Conservation (phyloP, 2,797 vertebrate species). For the Lutjanus campechanus region DNA sequence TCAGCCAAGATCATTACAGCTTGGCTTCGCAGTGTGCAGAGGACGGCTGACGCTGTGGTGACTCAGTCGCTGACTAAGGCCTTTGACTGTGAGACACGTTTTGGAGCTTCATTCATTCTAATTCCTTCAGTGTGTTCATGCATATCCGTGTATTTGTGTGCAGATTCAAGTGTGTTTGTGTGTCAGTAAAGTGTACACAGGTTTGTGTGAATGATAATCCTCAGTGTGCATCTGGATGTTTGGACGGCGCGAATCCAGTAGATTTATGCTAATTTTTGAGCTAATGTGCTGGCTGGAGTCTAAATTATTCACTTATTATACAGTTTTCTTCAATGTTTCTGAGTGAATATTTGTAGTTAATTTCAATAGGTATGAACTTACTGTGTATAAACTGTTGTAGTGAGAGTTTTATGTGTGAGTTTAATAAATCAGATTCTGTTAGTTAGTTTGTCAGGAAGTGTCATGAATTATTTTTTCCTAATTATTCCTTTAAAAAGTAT, state of each 20-base stretch:
- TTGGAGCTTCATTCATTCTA: constrained; percentile 3
- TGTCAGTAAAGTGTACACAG: background rate
- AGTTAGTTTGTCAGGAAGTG: too few species aligned
- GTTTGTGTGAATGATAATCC: background rate
- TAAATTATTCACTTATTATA: background rate
- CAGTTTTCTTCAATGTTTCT: background rate
- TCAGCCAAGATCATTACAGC: background rate
- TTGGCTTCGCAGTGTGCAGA: background rate
- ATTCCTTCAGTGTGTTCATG: constrained; percentile 2
- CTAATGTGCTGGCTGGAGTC: background rate
- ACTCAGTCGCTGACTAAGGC: constrained; percentile 26
- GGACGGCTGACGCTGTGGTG: constrained; percentile 6
- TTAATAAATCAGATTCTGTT: background rate
- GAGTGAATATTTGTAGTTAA: background rate
- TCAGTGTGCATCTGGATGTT: background rate
- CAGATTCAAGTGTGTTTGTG: background rate
- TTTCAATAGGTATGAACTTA: background rate
- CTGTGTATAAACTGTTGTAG: background rate
- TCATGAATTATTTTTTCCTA: too few species aligned
- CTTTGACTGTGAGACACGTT: constrained; percentile 12
- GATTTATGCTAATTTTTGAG: background rate
- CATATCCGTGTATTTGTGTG: background rate
- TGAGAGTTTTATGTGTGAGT: too few species aligned
- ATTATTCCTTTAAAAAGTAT: too few species aligned
- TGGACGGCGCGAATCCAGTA: background rate